phyloP scores from a whole-genome alignment of 1,140 invertebrate species.

The Euura saliciscinereae region DNA sequence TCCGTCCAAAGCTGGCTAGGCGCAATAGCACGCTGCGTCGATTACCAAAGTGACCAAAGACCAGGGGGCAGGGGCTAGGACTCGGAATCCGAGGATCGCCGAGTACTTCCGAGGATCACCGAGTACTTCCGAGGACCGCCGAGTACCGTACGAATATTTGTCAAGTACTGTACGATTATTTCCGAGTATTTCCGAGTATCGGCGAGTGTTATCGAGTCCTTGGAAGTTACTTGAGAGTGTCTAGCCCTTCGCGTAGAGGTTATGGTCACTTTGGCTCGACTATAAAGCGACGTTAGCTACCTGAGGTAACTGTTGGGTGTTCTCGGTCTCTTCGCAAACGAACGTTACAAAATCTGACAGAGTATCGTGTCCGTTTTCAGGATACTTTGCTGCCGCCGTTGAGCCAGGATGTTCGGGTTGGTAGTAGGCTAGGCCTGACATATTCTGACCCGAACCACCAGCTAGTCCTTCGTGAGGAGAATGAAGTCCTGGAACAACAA shows the following conservation, averaged over 20 bases:
- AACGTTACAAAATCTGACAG: slow-evolving; percentile 96
- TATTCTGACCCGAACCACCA: slow-evolving; percentile 71
- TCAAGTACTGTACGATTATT: too few relatives aligned
- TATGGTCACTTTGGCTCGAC: too few relatives aligned
- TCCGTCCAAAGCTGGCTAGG: neutral
- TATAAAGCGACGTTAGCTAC: slow-evolving; percentile 57
- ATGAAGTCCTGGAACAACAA: slow-evolving; percentile 62
- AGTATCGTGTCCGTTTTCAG: slow-evolving; percentile 86
- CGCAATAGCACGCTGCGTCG: neutral
- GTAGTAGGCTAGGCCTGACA: slow-evolving; percentile 68
- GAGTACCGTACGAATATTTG: too few relatives aligned
- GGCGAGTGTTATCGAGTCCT: too few relatives aligned
- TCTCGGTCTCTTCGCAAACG: slow-evolving; percentile 92
- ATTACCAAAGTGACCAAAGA: too few relatives aligned
- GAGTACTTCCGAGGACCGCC: too few relatives aligned
- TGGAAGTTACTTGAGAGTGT: too few relatives aligned
- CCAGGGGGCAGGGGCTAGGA: too few relatives aligned
- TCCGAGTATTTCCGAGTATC: too few relatives aligned
- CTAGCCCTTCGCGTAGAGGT: too few relatives aligned
- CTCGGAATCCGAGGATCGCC: too few relatives aligned
- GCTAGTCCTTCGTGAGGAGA: slow-evolving; percentile 69
- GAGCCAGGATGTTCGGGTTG: slow-evolving; percentile 65
- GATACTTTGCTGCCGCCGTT: slow-evolving; percentile 75
- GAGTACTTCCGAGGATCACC: too few relatives aligned
- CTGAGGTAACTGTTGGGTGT: slow-evolving; percentile 80